These are phyloP conservation scores for Motacilla alba DNA, from an alignment of 2,113 vertebrate genomes.

Conservation along the genomic window DNA sequence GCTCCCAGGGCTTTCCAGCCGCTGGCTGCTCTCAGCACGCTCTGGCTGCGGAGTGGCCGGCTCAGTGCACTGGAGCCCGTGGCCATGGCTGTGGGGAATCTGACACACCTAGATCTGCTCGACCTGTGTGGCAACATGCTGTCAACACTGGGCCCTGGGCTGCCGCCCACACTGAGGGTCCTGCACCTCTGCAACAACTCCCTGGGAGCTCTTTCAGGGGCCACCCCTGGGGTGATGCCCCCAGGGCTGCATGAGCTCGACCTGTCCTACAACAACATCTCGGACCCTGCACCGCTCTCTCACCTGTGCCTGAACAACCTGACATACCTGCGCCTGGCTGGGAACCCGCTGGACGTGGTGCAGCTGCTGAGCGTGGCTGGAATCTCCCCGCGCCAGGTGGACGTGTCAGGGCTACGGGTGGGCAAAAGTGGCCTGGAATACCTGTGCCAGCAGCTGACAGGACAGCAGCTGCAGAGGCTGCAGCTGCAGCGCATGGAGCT, in stretches of 20 bases:
- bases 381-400: background rate
- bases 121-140: constrained; percentile 8
- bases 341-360: background rate
- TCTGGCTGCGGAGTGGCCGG: background rate
- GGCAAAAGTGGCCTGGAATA: background rate
- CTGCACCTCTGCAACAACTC: constrained; percentile 73
- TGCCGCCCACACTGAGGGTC: constrained; percentile 49
- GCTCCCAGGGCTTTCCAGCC: background rate
- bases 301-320: background rate
- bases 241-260: background rate
- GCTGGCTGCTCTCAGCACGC: background rate
- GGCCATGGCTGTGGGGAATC: background rate
- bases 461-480: background rate
- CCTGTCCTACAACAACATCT: background rate
- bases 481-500: constrained; percentile 45
- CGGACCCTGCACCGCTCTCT: rapidly evolving
- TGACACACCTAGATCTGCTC: background rate
- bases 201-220: constrained; percentile 56
- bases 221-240: background rate
- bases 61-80: background rate
- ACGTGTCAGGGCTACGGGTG: background rate
- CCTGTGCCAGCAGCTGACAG: background rate
- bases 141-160: constrained; percentile 20
- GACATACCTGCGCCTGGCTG: background rate
- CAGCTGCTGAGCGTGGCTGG: rapidly evolving